These are phyloP conservation scores for Pionites leucogaster DNA, from an alignment of 2,113 vertebrate species.

Conservation along the genomic window DNA sequence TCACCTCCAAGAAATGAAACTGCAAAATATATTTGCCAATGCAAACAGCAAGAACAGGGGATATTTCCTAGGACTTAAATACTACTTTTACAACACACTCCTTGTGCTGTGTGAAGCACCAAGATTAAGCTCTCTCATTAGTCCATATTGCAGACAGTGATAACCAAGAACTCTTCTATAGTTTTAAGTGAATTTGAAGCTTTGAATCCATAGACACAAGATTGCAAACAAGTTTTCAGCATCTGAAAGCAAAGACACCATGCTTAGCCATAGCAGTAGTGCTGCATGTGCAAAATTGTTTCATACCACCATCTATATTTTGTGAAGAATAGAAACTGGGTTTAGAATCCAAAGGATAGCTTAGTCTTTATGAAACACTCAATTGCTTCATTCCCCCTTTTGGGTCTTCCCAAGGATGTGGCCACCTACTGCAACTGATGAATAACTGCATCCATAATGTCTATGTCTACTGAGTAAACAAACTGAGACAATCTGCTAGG, in stretches of 20 bases:
- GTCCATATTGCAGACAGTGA: not conserved
- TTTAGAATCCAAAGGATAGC: not conserved
- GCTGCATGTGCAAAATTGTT: not conserved
- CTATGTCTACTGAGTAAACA: not conserved
- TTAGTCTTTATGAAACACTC: not conserved
- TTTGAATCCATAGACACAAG: not conserved
- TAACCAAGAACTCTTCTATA: not conserved
- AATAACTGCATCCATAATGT: not conserved
- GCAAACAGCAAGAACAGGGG: not conserved
- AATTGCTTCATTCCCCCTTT: not conserved
- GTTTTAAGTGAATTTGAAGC: not conserved
- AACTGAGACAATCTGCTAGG: not conserved
- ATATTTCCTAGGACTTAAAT: not conserved
- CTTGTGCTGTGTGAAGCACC: not conserved
- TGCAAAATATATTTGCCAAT: not conserved
- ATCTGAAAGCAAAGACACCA: not conserved
- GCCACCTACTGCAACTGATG: not conserved
- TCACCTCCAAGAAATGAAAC: not conserved
- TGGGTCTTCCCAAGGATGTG: not conserved
- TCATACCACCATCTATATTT: not conserved
- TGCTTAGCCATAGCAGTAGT: fast-evolving
- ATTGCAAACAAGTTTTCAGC: not conserved
- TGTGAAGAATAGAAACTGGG: not conserved
- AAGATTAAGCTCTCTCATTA: not conserved
- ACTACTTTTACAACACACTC: not conserved